Evolutionary conservation across 2,113 vertebrate species (phyloP).

Genomic region (Campylorhamphus procurvoides): DNA sequence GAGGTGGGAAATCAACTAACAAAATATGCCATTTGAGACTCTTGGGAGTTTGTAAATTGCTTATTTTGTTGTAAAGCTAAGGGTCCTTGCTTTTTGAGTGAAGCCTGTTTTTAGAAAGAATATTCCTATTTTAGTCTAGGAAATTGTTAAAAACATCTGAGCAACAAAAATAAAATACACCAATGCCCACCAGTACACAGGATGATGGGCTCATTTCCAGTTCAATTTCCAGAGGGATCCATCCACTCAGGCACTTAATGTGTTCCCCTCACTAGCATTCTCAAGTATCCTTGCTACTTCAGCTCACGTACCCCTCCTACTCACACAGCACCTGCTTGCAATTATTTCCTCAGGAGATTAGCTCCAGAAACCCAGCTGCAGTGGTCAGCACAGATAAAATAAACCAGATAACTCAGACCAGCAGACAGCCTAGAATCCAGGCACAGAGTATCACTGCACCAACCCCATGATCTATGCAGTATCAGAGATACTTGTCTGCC

Average conservation of each 20-base stretch:
- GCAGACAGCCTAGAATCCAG: neutral
- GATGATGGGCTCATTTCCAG: rapidly evolving
- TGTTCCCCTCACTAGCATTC: neutral
- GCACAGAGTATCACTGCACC: neutral
- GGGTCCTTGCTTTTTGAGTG: neutral
- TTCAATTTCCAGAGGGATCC: neutral
- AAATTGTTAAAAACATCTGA: neutral
- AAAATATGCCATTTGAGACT: neutral
- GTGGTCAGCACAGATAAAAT: neutral
- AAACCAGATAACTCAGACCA: neutral
- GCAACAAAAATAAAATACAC: neutral
- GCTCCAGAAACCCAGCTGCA: neutral
- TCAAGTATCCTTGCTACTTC: neutral
- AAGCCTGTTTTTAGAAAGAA: neutral
- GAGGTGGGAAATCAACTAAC: neutral
- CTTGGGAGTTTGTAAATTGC: neutral
- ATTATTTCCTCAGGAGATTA: neutral
- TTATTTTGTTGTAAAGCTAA: neutral
- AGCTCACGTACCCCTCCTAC: neutral
- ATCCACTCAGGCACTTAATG: neutral
- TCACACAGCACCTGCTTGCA: rapidly evolving
- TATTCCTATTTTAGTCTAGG: neutral
- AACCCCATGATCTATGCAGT: rapidly evolving
- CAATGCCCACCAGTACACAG: neutral
- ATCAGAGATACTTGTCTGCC: neutral